These are phyloP conservation scores for Oxyruncus cristatus DNA, from an alignment of 2,113 vertebrate genomes.

Conservation along the genomic window DNA sequence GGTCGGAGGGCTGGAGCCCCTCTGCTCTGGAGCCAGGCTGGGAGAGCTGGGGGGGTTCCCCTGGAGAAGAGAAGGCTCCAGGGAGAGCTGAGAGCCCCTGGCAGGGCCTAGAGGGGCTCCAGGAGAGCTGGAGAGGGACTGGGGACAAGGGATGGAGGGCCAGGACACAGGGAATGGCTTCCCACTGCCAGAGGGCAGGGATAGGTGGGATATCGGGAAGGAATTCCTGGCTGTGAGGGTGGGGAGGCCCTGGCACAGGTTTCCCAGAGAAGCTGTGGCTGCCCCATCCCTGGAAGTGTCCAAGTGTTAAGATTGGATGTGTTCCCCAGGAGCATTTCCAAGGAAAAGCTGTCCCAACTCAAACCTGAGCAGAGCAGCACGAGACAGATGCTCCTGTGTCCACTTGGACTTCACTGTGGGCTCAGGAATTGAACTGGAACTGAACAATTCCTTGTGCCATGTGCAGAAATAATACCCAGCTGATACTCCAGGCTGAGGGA, in stretches of 20 bases:
- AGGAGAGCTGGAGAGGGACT: not conserved
- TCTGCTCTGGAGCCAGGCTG: not conserved
- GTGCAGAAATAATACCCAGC: not conserved
- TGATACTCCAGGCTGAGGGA: not conserved
- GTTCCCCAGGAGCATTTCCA: not conserved
- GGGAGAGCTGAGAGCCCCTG: not conserved
- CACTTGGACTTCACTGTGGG: not conserved
- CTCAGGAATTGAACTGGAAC: not conserved
- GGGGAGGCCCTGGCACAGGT: not conserved
- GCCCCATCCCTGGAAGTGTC: not conserved
- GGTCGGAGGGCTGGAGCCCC: fast-evolving
- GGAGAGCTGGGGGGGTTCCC: not conserved
- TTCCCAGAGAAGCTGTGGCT: not conserved
- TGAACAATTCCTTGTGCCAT: not conserved
- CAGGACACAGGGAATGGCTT: not conserved
- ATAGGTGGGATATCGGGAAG: not conserved
- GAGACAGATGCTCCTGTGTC: not conserved
- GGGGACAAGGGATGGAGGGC: not conserved
- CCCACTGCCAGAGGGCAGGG: not conserved
- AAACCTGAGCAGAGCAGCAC: not conserved
- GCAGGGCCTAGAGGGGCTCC: not conserved
- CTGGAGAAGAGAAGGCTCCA: not conserved
- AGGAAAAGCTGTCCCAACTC: not conserved
- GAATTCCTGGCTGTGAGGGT: not conserved
- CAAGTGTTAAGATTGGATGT: not conserved